Evolutionary conservation across 2,113 vertebrate species (phyloP).

Genomic region (Heliornis fulica): DNA sequence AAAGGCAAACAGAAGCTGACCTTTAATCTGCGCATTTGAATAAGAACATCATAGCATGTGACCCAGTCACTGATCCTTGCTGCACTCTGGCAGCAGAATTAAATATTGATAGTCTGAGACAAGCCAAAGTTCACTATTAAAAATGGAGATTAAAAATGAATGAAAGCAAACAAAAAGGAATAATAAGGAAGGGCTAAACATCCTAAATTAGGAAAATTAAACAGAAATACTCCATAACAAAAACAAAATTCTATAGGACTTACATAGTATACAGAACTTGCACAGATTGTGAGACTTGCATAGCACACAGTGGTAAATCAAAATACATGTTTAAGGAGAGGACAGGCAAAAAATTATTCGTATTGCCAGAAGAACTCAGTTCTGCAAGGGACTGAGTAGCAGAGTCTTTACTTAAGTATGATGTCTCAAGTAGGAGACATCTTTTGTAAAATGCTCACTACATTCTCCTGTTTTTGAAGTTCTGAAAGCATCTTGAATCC

Average conservation of each 20-base stretch:
- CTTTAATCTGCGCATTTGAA: not conserved
- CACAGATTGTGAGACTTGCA: not conserved
- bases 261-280: not conserved
- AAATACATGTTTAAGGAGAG: not conserved
- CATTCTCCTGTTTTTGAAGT: not conserved
- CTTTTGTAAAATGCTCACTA: not conserved
- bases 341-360: not conserved
- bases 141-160: not conserved
- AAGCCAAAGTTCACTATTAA: not conserved
- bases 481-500: not conserved
- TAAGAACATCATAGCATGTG: not conserved
- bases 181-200: not conserved
- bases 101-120: not conserved
- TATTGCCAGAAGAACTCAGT: not conserved
- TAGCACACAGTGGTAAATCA: not conserved
- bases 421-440: not conserved
- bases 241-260: not conserved
- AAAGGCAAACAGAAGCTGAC: not conserved
- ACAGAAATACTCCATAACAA: not conserved
- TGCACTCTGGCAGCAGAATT: not conserved
- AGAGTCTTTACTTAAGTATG: not conserved
- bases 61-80: not conserved
- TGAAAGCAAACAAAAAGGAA: not conserved
- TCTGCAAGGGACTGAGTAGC: not conserved
- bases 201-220: not conserved